phyloP scores from a whole-genome alignment of 2,888 invertebrate species.

The Pocota personata region DNA sequence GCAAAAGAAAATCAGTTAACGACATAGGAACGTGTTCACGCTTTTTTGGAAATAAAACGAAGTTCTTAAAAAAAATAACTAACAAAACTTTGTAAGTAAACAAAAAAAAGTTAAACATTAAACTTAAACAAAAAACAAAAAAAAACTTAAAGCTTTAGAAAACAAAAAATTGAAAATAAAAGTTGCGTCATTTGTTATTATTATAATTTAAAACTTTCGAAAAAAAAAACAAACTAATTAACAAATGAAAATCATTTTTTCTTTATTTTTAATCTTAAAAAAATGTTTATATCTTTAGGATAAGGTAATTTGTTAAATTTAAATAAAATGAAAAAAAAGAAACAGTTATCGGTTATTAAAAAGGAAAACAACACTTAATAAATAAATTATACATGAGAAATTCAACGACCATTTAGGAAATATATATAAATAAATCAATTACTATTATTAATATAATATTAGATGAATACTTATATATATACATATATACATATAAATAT shows the following conservation, averaged over 20 bases:
- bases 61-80: constrained; percentile 12
- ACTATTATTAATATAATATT: constrained; percentile 46
- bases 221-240: neutral
- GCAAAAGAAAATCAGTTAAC: constrained; percentile 60
- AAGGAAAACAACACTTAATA: too few relatives aligned
- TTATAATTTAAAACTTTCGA: constrained; percentile 6
- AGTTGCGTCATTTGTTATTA: constrained; percentile 40
- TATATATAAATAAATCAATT: constrained; percentile 68
- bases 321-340: constrained; percentile 9
- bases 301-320: constrained; percentile 58
- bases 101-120: constrained; percentile 57
- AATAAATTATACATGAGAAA: constrained; percentile 65
- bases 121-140: constrained; percentile 42
- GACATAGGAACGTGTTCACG: constrained; percentile 70
- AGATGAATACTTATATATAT: constrained; percentile 48
- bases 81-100: constrained; percentile 36
- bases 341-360: constrained; percentile 37
- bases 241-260: neutral
- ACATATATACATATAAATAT: constrained; percentile 50
- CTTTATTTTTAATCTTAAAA: constrained; percentile 8
- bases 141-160: constrained; percentile 50
- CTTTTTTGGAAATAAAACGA: constrained; percentile 42
- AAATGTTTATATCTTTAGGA: constrained; percentile 49
- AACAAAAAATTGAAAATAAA: neutral
- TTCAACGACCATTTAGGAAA: constrained; percentile 74